A percentile compares a stretch with the other conserved stretches of the same genome.
Conservation (phyloP, 2,797 vertebrate species). For the Taeniopygia guttata region DNA sequence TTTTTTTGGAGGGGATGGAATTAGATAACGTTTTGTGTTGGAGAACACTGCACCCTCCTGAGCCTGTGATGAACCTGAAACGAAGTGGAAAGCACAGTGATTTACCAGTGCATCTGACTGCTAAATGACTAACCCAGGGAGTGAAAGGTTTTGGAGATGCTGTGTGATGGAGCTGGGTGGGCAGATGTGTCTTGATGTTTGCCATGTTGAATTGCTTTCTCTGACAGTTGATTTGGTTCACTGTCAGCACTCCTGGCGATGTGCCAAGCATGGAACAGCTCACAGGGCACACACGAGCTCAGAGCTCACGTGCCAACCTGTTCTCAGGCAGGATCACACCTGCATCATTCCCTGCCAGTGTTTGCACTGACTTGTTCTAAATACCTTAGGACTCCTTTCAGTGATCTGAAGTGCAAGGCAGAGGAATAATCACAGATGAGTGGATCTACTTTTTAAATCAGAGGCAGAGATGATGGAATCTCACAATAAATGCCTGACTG, state of each 20-base stretch:
- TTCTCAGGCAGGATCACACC: not conserved
- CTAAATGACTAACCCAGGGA: not conserved
- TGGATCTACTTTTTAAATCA: not conserved
- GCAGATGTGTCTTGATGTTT: not conserved
- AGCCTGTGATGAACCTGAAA: conserved; percentile 50
- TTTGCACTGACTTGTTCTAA: not conserved
- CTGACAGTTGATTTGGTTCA: not conserved
- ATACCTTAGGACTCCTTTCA: not conserved
- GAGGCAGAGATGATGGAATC: not conserved
- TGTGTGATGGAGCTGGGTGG: not conserved
- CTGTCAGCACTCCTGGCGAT: not conserved
- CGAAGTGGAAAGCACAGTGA: not conserved
- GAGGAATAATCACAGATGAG: not conserved
- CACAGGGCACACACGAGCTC: not conserved
- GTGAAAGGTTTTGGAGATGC: fast-evolving
- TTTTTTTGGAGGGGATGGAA: conserved; percentile 66
- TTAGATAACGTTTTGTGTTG: not conserved
- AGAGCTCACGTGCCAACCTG: not conserved
- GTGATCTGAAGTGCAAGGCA: not conserved
- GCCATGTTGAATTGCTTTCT: not conserved
- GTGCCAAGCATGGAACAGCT: not conserved
- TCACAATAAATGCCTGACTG: not conserved
- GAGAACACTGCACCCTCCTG: not conserved
- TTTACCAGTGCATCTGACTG: not conserved
- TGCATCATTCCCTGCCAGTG: not conserved